Percentiles rank a stretch among this genome's conserved stretches.
Evolutionary conservation across 2,797 vertebrate genomes (phyloP).

Genomic region (Pangasius macronema): DNA sequence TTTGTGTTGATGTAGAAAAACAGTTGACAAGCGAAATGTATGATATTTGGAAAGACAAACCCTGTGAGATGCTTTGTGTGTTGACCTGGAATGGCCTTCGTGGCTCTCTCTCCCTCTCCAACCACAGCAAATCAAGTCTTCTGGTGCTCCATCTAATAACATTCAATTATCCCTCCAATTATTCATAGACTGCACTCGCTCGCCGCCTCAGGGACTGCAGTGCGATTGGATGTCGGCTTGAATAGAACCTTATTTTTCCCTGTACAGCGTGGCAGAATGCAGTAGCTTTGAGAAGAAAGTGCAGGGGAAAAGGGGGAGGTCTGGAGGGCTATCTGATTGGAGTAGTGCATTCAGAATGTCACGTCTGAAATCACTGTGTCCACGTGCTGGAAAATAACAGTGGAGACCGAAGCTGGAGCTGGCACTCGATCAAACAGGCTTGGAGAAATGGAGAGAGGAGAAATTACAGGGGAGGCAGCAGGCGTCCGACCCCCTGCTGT

Average conservation of each 20-base stretch:
- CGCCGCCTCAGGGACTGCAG: conserved; percentile 31
- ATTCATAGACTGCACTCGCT: conserved; percentile 26
- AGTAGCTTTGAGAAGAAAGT: background rate
- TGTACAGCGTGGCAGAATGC: conserved; percentile 19
- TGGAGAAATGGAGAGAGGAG: conserved; percentile 39
- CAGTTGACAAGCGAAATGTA: conserved; percentile 2
- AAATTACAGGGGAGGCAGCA: conserved; percentile 50
- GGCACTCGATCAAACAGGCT: conserved; percentile 49
- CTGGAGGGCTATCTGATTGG: conserved; percentile 19
- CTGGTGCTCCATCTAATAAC: conserved; percentile 45
- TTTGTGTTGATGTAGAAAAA: background rate
- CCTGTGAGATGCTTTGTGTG: conserved; percentile 7
- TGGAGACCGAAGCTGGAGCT: conserved; percentile 29
- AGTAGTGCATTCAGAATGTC: conserved; percentile 9
- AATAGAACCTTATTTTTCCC: conserved; percentile 31
- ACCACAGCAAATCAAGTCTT: conserved; percentile 25
- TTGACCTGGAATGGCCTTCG: conserved; percentile 30
- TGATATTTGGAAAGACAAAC: conserved; percentile 12
- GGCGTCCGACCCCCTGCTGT: conserved; percentile 38
- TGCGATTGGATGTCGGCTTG: conserved; percentile 30
- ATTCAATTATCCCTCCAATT: conserved; percentile 45
- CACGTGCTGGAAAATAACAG: conserved; percentile 37
- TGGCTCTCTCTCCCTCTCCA: background rate
- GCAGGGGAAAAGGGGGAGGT: background rate
- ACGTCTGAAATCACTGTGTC: conserved; percentile 47